Evolutionary conservation across 1,140 invertebrate species (phyloP).

Genomic region (Rhagoletis pomonella): DNA sequence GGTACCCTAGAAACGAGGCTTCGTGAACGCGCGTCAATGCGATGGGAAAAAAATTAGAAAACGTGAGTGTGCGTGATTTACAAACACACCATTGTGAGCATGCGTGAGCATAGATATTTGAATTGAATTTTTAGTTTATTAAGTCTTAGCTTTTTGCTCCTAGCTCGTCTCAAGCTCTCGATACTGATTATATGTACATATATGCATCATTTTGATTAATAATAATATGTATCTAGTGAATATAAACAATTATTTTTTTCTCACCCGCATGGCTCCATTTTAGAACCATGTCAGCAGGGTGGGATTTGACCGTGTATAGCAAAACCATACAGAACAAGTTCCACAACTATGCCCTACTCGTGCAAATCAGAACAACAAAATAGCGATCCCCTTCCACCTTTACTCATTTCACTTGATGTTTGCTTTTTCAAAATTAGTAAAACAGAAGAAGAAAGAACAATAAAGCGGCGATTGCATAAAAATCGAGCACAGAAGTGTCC

Average conservation of each 20-base stretch:
- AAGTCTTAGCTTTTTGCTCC: no score
- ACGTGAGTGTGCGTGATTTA: no score
- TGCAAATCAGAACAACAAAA: constrained; percentile 1
- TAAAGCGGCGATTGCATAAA: background rate
- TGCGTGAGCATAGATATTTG: no score
- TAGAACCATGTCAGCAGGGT: background rate
- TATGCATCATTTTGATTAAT: no score
- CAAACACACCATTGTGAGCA: no score
- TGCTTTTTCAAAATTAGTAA: background rate
- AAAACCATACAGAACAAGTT: background rate
- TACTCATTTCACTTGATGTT: constrained; percentile 18
- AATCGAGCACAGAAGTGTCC: constrained; percentile 14
- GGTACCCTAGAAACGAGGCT: no score
- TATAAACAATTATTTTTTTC: background rate
- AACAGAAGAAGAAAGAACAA: background rate
- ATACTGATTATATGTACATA: no score
- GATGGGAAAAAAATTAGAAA: no score
- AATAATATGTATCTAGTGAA: no score
- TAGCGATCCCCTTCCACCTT: constrained; percentile 1
- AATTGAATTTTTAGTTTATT: no score
- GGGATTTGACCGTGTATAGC: background rate
- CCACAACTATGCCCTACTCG: background rate
- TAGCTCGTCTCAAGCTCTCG: no score
- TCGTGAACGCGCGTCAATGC: no score
- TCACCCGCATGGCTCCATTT: constrained; percentile 8